These are phyloP conservation scores for Drosophila pegasa DNA, from an alignment of 2,888 invertebrate genomes.

Conservation along the genomic window DNA sequence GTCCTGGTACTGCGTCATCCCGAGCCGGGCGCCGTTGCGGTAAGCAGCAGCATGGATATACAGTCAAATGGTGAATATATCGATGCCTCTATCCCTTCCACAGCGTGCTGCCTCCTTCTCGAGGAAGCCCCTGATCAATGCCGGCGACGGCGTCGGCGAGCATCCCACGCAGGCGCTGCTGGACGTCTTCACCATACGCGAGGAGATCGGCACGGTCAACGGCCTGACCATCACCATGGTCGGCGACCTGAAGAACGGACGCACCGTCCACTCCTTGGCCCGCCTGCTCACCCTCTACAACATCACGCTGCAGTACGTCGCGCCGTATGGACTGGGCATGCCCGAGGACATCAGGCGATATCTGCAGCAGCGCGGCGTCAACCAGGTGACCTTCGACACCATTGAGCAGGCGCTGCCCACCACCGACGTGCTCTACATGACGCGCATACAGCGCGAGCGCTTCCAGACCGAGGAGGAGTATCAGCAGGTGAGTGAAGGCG, in stretches of 20 bases:
- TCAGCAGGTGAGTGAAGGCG: slow-evolving; percentile 88
- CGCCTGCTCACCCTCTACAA: slow-evolving; percentile 96
- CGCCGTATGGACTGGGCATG: slow-evolving; percentile 95
- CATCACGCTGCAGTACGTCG: slow-evolving; percentile 96
- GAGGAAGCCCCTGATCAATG: slow-evolving; percentile 97
- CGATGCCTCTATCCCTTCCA: slow-evolving; percentile 13
- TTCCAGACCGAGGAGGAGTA: slow-evolving; percentile 94
- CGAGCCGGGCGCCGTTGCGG: slow-evolving; percentile 94
- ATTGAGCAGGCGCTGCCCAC: slow-evolving; percentile 95
- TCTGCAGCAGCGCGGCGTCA: slow-evolving; percentile 91
- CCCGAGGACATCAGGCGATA: slow-evolving; percentile 93
- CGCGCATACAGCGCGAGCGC: slow-evolving; percentile 97
- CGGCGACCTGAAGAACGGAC: slow-evolving; percentile 98
- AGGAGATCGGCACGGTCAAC: slow-evolving; percentile 99
- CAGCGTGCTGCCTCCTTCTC: slow-evolving; percentile 93
- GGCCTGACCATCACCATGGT: slow-evolving; percentile 98
- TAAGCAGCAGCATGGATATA: slow-evolving; percentile 86
- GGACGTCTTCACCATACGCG: slow-evolving; percentile 98
- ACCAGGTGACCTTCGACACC: slow-evolving; percentile 87
- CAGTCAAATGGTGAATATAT: background rate
- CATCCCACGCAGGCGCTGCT: slow-evolving; percentile 99
- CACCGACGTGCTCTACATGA: slow-evolving; percentile 99
- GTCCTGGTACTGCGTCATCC: slow-evolving; percentile 98
- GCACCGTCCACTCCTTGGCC: slow-evolving; percentile 99
- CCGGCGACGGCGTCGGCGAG: slow-evolving; percentile 98